Evolutionary conservation across 2,888 invertebrate species (phyloP), one percentile per base, ranked within the genome.

Genomic region (Pegoplata infirma): DNA sequence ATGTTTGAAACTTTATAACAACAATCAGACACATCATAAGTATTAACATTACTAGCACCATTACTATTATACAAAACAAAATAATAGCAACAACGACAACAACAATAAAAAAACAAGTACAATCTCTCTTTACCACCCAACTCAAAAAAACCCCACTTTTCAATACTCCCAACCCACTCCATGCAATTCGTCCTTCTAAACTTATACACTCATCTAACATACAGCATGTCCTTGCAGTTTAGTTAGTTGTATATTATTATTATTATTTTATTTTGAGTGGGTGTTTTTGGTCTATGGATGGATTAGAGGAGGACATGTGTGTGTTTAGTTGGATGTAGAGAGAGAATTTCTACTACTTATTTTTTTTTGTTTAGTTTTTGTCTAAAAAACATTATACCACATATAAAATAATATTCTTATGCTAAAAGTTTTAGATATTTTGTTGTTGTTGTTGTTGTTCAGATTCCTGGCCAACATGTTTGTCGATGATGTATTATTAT

Each of bases 401-500:
- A 86, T 86, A 86, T 85, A 86, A 87, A 85, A 87, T 86, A 73
- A 73, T 64, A 69, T 69, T 64, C 64, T 59, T 44, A n/a, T 36
- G 61, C 49, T 56, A 63, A 84, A 84, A 84, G 85, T 84, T 84
- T n/a, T 85, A 87, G 84, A 84, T 84, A 83, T 84, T 87, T 87
- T 86, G n/a, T 86, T 86, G 84, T 84, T 85, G 84, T 84, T 55
- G 32, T 46, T 63, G 14, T 36, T 68, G 28, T 64, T 61, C 58
- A 84, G 84, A 84, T n/a, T 84, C 86, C 85, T 84, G 85, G 84
- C 86, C 87, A 86, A 87, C 85, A 87, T 86, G 86, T 87, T 87
- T 86, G 87, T 85, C 86, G 86, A 87, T 86, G 86, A 86, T 86
- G 86, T 87, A 86, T 86, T 87, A 86, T 86, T 86, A 85, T 87